These are phyloP conservation scores for Galago senegalensis DNA, from an alignment of 2,797 vertebrate species.

Conservation along the genomic window DNA sequence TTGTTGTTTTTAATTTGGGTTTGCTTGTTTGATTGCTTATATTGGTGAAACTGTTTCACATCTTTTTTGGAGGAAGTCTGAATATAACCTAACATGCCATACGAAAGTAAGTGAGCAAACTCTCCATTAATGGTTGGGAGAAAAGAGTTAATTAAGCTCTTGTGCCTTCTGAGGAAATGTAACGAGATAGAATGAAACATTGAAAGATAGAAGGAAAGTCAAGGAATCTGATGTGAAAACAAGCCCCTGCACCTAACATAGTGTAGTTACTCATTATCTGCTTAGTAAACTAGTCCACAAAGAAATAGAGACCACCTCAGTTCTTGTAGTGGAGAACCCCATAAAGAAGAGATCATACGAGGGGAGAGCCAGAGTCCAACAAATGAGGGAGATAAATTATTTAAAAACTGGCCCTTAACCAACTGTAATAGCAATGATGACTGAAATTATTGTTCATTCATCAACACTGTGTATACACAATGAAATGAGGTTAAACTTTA, in stretches of 20 bases:
- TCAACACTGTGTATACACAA: conserved; percentile 39
- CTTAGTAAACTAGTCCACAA: conserved; percentile 22
- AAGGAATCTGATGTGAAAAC: conserved; percentile 2
- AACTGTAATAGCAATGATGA: conserved; percentile 33
- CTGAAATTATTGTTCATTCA: conserved; percentile 54
- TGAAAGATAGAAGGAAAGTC: not conserved
- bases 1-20: not conserved
- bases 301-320: not conserved
- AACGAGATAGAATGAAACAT: conserved; percentile 10
- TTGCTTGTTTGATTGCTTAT: conserved; percentile 28
- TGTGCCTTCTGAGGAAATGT: not conserved
- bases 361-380: not conserved
- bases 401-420: conserved; percentile 39
- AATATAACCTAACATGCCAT: conserved; percentile 24
- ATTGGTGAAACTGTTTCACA: conserved; percentile 42
- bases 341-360: not conserved
- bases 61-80: not conserved
- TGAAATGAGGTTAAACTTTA: conserved; percentile 37
- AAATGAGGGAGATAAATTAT: conserved; percentile 31
- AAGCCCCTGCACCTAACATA: not conserved
- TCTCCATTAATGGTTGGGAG: not conserved
- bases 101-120: not conserved
- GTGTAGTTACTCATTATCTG: not conserved
- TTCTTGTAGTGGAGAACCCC: not conserved
- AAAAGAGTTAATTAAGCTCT: conserved; percentile 27